Evolutionary conservation across 1,140 invertebrate species (phyloP).

Genomic region (Drosophila rufa): DNA sequence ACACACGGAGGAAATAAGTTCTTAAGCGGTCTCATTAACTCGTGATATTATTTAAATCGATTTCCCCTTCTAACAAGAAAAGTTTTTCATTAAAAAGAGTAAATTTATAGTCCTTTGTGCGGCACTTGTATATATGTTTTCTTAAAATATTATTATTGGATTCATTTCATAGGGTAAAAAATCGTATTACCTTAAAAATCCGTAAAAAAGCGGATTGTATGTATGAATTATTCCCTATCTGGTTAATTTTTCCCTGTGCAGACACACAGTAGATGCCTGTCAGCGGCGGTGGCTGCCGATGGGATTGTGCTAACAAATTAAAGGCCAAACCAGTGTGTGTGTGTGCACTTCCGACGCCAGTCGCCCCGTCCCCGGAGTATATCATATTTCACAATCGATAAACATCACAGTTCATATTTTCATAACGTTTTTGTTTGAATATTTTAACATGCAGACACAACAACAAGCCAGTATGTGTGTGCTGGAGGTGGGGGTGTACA

Average conservation of each 20-base stretch:
- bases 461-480: constrained; percentile 14
- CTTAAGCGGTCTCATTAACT: neutral
- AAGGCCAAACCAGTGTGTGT: constrained; percentile 59
- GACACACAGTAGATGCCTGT: constrained; percentile 29
- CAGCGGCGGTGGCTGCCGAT: constrained; percentile 37
- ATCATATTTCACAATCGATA: constrained; percentile 85
- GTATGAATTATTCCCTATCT: neutral
- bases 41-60: too few species aligned
- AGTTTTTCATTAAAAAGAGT: neutral
- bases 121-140: too few species aligned
- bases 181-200: too few species aligned
- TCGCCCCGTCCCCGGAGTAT: constrained; percentile 31
- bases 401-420: constrained; percentile 85
- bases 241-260: constrained; percentile 5
- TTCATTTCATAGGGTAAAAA: neutral
- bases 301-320: constrained; percentile 76
- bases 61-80: too few species aligned
- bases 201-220: neutral
- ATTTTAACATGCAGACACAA: constrained; percentile 72
- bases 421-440: constrained; percentile 77
- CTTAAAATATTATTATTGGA: too few species aligned
- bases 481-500: neutral
- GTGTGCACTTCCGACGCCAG: constrained; percentile 31
- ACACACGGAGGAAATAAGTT: constrained; percentile 1
- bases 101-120: too few species aligned